Conservation (phyloP, 2,113 vertebrate genomes). For the Eptesicus fuscus region DNA sequence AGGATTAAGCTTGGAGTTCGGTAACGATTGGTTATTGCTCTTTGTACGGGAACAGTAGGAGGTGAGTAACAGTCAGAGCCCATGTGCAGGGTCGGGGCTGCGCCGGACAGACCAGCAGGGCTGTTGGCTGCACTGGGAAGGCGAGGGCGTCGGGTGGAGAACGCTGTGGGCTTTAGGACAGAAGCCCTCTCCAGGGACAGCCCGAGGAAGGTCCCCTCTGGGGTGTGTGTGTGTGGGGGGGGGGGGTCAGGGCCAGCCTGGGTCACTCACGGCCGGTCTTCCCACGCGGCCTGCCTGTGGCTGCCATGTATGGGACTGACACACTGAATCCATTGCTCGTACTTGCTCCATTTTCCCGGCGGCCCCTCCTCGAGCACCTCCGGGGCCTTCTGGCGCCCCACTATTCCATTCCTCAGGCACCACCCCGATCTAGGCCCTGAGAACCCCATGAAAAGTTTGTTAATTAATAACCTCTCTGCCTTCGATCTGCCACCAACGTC, state of each 20-base stretch:
- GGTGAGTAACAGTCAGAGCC: neutral
- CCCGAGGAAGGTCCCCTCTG: too few species aligned
- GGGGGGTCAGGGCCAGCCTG: neutral
- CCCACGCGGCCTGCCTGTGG: neutral
- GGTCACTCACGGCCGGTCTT: accelerated
- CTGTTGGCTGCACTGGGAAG: accelerated
- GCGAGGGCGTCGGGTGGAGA: neutral
- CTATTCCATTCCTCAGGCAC: accelerated
- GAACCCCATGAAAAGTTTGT: neutral
- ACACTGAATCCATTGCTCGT: accelerated
- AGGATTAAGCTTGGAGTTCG: neutral
- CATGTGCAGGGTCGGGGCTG: neutral
- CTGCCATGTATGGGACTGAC: accelerated
- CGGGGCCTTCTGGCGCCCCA: accelerated
- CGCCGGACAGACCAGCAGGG: too few species aligned
- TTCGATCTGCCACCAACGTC: neutral
- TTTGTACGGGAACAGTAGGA: neutral
- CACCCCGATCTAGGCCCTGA: neutral
- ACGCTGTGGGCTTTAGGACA: accelerated
- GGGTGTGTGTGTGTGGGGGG: accelerated
- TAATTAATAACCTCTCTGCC: neutral
- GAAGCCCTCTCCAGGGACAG: accelerated
- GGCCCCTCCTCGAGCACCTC: accelerated
- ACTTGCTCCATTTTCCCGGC: neutral
- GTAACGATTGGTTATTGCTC: neutral